Evolutionary conservation across 2,797 vertebrate genomes (phyloP), one percentile per base, ranked within the genome.

Genomic region (Bucorvus abyssinicus): DNA sequence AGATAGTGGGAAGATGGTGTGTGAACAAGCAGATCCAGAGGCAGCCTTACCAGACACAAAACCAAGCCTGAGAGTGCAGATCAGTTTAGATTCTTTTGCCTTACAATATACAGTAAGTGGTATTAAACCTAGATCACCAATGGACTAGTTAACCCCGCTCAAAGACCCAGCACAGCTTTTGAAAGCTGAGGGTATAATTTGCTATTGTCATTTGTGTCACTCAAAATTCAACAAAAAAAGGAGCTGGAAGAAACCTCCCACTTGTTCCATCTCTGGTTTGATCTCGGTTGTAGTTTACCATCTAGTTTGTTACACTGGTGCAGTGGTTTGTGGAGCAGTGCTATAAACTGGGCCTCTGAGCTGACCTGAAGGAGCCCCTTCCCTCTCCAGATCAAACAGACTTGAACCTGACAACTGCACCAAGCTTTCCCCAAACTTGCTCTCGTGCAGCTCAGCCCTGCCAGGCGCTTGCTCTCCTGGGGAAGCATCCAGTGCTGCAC

Each of bases 391-490:
- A 24, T 22, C 29, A 30, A 30, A 13, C 1, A 70, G n/a, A 52
- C 52, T 78, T 69, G 49, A 50, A 70, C 27, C 40, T 34, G 49
- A 49, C 67, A 45, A 21, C 36, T 12, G 32, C 32, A 14, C 1
- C 4, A 21, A 53, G 18, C 26, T 15, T 79, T 63, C 36, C 49
- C 22, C 40, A 19, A 3, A 30, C 23, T 42, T 26, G 57, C 30
- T 64, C 60, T 77, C 47, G 21, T 22, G 59, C 44, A 42, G 38
- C 38, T 47, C 61, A 7, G 23, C 56, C n/a, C 44, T 9, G 15
- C 55, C 44, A 29, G 15, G 29, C 34, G 3, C 36, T 38, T 2
- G 0, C 0, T 1, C 14, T 50, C 47, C 59, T 20, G 45, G 4
- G 23, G 20, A 53, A 42, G 12, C n/a, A 19, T 11, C 22, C 15